Evolutionary conservation across 2,113 vertebrate species (phyloP).

Genomic region (Pao palembangensis): DNA sequence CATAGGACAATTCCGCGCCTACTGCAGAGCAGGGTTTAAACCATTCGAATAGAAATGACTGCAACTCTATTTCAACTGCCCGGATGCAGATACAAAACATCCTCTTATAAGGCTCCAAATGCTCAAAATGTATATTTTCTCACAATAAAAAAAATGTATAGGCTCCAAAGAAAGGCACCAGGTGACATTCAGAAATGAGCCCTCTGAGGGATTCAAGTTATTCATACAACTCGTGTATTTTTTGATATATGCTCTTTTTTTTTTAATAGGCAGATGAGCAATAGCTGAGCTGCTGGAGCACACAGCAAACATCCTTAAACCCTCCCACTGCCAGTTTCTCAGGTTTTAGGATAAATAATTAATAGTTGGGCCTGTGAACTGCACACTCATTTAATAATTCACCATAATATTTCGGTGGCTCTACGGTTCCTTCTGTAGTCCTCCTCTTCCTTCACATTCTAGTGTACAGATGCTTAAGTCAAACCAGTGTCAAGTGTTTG

Average conservation of each 20-base stretch:
- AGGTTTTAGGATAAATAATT: slow-evolving; percentile 69
- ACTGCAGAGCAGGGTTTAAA: too few relatives aligned
- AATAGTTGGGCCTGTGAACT: slow-evolving; percentile 56
- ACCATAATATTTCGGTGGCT: slow-evolving; percentile 53
- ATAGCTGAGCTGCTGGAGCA: slow-evolving; percentile 10
- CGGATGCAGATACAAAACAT: too few relatives aligned
- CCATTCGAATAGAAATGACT: too few relatives aligned
- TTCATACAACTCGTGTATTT: background rate
- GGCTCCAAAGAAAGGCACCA: too few relatives aligned
- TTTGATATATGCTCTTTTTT: slow-evolving; percentile 6
- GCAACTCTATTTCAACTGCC: too few relatives aligned
- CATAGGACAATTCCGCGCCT: too few relatives aligned
- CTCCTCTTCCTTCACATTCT: slow-evolving; percentile 35
- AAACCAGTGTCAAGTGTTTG: slow-evolving; percentile 74
- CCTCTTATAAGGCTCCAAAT: too few relatives aligned
- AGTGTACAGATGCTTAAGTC: slow-evolving; percentile 69
- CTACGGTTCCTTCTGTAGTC: slow-evolving; percentile 25
- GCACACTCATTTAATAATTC: slow-evolving; percentile 64
- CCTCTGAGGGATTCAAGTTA: too few relatives aligned
- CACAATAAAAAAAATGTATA: background rate
- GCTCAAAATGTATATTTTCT: too few relatives aligned
- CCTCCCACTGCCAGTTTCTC: slow-evolving; percentile 43
- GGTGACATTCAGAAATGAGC: too few relatives aligned
- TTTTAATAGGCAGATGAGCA: slow-evolving; percentile 11
- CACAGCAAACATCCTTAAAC: slow-evolving; percentile 28